Conservation (phyloP, 2,888 invertebrate genomes). For the Hypselothyrea guttata region DNA sequence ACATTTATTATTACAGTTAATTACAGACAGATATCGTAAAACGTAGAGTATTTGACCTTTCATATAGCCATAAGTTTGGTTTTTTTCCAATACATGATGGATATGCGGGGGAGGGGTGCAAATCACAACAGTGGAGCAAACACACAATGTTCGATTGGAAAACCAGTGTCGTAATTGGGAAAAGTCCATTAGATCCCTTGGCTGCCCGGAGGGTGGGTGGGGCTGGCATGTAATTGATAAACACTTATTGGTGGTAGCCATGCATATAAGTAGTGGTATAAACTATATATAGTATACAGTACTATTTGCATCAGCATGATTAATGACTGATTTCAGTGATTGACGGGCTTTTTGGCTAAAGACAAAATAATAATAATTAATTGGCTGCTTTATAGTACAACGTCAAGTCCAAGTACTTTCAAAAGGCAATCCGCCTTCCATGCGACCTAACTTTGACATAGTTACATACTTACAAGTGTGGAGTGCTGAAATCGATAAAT, state of each 20-base stretch:
- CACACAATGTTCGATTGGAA: slow-evolving; percentile 27
- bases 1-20: neutral
- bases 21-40: too few relatives aligned
- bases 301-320: slow-evolving; percentile 41
- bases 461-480: slow-evolving; percentile 20
- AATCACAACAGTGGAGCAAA: slow-evolving; percentile 38
- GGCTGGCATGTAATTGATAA: slow-evolving; percentile 36
- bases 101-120: slow-evolving; percentile 20
- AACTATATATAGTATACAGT: slow-evolving; percentile 2
- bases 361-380: slow-evolving; percentile 65
- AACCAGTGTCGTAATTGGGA: slow-evolving; percentile 49
- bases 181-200: slow-evolving; percentile 46
- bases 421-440: slow-evolving; percentile 43
- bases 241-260: slow-evolving; percentile 1
- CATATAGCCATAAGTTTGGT: neutral
- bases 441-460: slow-evolving; percentile 71
- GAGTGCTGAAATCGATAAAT: slow-evolving; percentile 56
- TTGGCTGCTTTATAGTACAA: slow-evolving; percentile 19
- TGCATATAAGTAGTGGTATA: neutral
- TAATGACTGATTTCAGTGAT: slow-evolving; percentile 45
- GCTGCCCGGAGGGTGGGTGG: neutral
- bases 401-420: slow-evolving; percentile 8
- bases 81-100: slow-evolving; percentile 12
- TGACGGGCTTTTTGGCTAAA: slow-evolving; percentile 26
- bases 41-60: slow-evolving; percentile 28